Evolutionary conservation across 2,113 vertebrate genomes (phyloP).

Genomic region (Chunga burmeisteri): DNA sequence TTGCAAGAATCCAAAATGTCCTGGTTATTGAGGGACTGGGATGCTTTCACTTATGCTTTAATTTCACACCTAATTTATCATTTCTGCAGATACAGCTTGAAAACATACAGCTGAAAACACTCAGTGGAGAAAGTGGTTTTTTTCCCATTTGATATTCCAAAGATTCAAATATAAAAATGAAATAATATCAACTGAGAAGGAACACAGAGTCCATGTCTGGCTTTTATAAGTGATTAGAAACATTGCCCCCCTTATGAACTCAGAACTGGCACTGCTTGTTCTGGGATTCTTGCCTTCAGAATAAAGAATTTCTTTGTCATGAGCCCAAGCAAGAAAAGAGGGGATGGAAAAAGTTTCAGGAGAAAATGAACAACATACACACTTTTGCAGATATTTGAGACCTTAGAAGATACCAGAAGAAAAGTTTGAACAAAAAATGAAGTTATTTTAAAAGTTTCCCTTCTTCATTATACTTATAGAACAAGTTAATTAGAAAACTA

Average conservation of each 20-base stretch:
- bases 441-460: background rate
- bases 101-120: background rate
- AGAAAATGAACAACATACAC: background rate
- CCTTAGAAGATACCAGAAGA: background rate
- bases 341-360: background rate
- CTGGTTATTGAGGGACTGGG: background rate
- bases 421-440: background rate
- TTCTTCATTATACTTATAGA: background rate
- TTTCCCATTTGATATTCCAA: background rate
- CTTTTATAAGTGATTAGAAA: background rate
- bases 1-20: background rate
- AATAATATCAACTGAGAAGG: background rate
- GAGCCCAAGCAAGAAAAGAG: background rate
- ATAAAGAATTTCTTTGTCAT: conserved; percentile 6
- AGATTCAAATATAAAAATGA: background rate
- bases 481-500: background rate
- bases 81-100: background rate
- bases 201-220: background rate
- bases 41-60: background rate
- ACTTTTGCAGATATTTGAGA: background rate
- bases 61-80: conserved; percentile 5
- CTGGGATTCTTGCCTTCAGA: background rate
- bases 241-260: background rate
- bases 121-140: background rate
- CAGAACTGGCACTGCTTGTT: background rate